phyloP scores from a whole-genome alignment of 2,888 invertebrate genomes.

The Napeogenes inachia region DNA sequence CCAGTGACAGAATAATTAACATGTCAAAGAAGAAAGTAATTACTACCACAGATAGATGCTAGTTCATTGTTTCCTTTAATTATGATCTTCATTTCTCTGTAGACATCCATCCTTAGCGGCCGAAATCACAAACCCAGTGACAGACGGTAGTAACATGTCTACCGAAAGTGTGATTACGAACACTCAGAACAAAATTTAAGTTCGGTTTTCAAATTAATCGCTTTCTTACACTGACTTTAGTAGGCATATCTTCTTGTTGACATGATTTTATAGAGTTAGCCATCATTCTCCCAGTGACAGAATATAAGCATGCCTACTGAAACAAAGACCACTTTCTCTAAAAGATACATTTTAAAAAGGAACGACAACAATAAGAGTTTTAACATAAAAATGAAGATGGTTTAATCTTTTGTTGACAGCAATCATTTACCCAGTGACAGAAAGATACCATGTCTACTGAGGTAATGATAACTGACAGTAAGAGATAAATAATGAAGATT shows the following conservation, averaged over 20 bases:
- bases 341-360: background rate
- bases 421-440: constrained; percentile 30
- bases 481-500: no score
- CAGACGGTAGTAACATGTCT: constrained; percentile 24
- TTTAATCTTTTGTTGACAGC: constrained; percentile 13
- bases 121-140: constrained; percentile 34
- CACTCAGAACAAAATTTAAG: background rate
- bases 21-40: constrained; percentile 17
- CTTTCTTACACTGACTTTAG: background rate
- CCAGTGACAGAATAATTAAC: no score
- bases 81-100: no score
- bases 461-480: no score
- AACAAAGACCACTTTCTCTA: constrained; percentile 14
- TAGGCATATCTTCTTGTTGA: no score
- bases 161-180: constrained; percentile 26
- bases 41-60: constrained; percentile 20
- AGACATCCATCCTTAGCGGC: constrained; percentile 9
- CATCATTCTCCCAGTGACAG: constrained; percentile 37
- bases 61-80: no score
- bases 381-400: background rate
- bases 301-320: constrained; percentile 16
- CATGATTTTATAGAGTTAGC: constrained; percentile 3
- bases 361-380: background rate
- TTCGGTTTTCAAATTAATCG: no score
- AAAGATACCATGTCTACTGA: constrained; percentile 31